These are phyloP conservation scores for Spinus olivaceus DNA, from an alignment of 2,797 vertebrate species.

Conservation along the genomic window DNA sequence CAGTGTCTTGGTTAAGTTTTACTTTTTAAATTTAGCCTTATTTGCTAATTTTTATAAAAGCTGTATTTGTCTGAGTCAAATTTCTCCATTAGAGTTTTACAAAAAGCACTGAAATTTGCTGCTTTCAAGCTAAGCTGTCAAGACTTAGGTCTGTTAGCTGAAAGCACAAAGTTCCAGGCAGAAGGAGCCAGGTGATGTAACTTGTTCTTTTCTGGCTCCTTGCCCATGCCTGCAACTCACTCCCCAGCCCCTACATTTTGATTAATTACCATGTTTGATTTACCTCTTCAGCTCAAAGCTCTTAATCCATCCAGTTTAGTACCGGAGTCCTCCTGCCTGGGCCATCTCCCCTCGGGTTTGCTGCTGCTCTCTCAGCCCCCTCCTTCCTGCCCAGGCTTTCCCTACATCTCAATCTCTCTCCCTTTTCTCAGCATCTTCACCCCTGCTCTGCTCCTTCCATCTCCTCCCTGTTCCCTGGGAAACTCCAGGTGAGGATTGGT, in stretches of 20 bases:
- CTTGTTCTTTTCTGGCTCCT: background rate
- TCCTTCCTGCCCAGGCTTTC: background rate
- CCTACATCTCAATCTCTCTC: fast-evolving
- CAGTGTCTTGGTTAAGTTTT: conserved; percentile 2
- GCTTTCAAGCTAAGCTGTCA: background rate
- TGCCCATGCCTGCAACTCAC: background rate
- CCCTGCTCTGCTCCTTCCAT: background rate
- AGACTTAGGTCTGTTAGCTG: background rate
- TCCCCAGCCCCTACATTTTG: background rate
- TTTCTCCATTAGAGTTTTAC: background rate
- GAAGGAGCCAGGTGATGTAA: background rate
- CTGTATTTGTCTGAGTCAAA: background rate
- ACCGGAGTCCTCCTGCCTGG: background rate
- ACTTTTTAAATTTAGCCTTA: background rate
- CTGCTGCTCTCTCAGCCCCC: background rate
- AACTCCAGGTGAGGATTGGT: fast-evolving
- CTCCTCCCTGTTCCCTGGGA: background rate
- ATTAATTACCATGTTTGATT: background rate
- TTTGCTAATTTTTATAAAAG: conserved; percentile 41
- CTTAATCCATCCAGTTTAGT: fast-evolving
- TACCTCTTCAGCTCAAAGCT: background rate
- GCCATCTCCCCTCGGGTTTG: background rate
- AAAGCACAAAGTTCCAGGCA: background rate
- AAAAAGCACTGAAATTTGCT: background rate
- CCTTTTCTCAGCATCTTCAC: background rate